Conservation (phyloP, 2,113 vertebrate genomes). For the Gobius niger region DNA sequence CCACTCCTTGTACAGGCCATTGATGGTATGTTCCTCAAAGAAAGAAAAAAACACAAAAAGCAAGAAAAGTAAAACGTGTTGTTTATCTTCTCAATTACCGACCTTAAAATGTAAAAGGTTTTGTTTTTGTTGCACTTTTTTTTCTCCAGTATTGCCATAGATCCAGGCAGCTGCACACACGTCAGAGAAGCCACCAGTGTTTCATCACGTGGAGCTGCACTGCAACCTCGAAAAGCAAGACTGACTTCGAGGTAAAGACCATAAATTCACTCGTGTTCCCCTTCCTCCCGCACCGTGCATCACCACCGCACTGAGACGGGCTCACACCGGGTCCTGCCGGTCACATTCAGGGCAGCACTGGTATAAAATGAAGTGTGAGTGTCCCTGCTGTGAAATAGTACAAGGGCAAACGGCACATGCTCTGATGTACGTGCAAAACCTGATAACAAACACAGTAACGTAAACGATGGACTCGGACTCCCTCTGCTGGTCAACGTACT, state of each 20-base stretch:
- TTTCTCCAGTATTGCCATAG: not conserved
- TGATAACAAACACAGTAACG: not conserved
- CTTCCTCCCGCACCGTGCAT: slow-evolving; percentile 9
- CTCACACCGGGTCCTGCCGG: not conserved
- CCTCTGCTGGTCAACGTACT: slow-evolving; percentile 2
- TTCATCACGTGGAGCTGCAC: slow-evolving; percentile 6
- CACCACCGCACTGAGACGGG: slow-evolving; percentile 4
- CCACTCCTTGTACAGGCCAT: too few relatives aligned
- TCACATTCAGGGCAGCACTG: not conserved
- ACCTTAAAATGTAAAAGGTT: too few relatives aligned
- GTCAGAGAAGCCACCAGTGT: slow-evolving; percentile 2
- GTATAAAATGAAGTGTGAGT: not conserved
- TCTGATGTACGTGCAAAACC: not conserved
- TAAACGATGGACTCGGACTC: not conserved
- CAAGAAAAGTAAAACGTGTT: too few relatives aligned
- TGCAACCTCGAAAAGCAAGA: slow-evolving; percentile 3
- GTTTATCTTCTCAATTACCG: too few relatives aligned
- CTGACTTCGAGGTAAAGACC: slow-evolving; percentile 13
- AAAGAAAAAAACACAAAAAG: too few relatives aligned
- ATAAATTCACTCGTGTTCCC: slow-evolving; percentile 12
- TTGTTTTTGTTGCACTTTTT: too few relatives aligned
- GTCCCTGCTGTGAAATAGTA: not conserved
- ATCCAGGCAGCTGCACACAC: not conserved
- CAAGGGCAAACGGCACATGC: not conserved
- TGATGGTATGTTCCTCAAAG: too few relatives aligned